phyloP scores from a whole-genome alignment of 1,140 invertebrate genomes.

The Leptonema lineaticorne region DNA sequence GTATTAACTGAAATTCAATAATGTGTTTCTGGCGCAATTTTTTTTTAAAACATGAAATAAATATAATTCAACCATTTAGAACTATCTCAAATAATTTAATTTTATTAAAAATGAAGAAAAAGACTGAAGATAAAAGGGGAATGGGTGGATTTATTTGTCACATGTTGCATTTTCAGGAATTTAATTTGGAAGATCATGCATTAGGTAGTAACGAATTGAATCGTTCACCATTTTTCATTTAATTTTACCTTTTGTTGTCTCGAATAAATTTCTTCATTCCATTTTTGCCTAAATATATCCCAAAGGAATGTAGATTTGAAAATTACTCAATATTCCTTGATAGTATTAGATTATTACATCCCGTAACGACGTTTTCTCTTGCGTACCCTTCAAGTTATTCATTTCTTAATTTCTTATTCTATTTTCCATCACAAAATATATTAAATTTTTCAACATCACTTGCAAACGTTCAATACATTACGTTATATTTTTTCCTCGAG shows the following conservation, averaged over 20 bases:
- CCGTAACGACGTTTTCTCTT: background rate
- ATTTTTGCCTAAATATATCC: slow-evolving; percentile 8
- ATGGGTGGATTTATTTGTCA: slow-evolving; percentile 13
- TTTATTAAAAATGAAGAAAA: background rate
- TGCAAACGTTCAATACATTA: background rate
- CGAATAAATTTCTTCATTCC: background rate
- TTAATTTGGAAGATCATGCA: slow-evolving; percentile 19
- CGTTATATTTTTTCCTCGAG: slow-evolving; percentile 5
- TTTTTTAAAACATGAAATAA: slow-evolving; percentile 14
- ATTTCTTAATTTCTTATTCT: background rate
- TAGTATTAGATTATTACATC: slow-evolving; percentile 17
- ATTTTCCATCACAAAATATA: too few species aligned
- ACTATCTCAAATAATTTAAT: background rate
- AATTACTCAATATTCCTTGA: slow-evolving; percentile 4
- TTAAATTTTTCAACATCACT: too few species aligned
- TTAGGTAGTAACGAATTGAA: slow-evolving; percentile 10
- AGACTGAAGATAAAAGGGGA: too few species aligned
- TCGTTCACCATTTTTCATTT: background rate
- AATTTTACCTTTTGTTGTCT: background rate
- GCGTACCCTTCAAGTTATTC: too few species aligned
- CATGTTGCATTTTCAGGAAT: slow-evolving; percentile 17
- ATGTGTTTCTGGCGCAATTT: background rate
- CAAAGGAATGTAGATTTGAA: background rate
- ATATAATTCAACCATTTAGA: background rate
- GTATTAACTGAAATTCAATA: background rate